Evolutionary conservation across 2,888 invertebrate species (phyloP).

Genomic region (Pyrochroa serraticornis): DNA sequence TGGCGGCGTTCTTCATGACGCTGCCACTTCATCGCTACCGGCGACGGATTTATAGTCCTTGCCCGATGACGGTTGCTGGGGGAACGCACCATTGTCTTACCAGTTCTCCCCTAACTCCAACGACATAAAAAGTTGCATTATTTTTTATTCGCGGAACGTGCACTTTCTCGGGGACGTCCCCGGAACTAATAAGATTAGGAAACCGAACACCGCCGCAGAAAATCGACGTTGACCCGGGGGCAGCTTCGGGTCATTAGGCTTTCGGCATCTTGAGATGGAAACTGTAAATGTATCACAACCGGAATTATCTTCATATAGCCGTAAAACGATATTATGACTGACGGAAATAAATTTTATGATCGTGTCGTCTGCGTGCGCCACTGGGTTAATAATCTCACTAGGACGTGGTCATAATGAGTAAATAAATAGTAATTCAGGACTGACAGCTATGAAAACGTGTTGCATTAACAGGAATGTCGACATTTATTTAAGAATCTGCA

Average conservation of each 20-base stretch:
- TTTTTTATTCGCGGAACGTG: constrained; percentile 23
- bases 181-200: constrained; percentile 17
- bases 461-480: too few relatives aligned
- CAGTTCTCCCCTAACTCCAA: constrained; percentile 8
- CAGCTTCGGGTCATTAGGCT: too few relatives aligned
- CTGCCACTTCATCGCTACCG: constrained; percentile 36
- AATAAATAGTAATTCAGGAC: neutral
- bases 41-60: constrained; percentile 40
- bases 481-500: neutral
- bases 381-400: neutral
- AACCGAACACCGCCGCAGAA: neutral
- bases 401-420: neutral
- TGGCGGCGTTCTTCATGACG: constrained; percentile 3
- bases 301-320: constrained; percentile 4
- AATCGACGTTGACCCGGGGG: neutral
- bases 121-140: constrained; percentile 19
- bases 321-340: constrained; percentile 2
- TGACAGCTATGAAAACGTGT: neutral
- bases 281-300: neutral
- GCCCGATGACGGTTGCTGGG: constrained; percentile 20
- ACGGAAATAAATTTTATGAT: constrained; percentile 5
- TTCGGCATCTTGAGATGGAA: neutral
- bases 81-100: constrained; percentile 16
- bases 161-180: constrained; percentile 1
- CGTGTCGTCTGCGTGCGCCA: neutral